phyloP scores from a whole-genome alignment of 2,888 invertebrate genomes.

The Lithophane leautieri region DNA sequence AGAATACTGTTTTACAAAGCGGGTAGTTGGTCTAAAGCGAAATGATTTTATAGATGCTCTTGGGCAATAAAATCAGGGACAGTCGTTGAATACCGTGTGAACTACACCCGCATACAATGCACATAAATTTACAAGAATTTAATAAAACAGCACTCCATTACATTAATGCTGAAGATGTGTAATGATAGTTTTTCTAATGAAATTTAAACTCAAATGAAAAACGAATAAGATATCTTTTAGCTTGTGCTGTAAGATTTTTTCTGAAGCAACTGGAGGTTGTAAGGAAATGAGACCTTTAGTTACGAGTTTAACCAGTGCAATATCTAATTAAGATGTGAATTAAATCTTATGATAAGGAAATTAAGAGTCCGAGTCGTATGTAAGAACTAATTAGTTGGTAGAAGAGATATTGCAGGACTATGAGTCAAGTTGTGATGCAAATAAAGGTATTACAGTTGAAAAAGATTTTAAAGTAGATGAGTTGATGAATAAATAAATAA shows the following conservation, averaged over 20 bases:
- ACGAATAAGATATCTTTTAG: slow-evolving; percentile 43
- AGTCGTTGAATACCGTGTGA: slow-evolving; percentile 67
- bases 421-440: background rate
- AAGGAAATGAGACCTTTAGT: slow-evolving; percentile 63
- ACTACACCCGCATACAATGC: slow-evolving; percentile 63
- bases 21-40: slow-evolving; percentile 38
- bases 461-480: background rate
- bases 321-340: slow-evolving; percentile 55
- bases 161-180: slow-evolving; percentile 61
- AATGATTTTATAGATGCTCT: slow-evolving; percentile 48
- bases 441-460: background rate
- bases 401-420: slow-evolving; percentile 19
- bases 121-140: slow-evolving; percentile 67
- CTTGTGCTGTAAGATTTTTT: slow-evolving; percentile 30
- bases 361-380: slow-evolving; percentile 8
- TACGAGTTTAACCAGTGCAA: slow-evolving; percentile 52
- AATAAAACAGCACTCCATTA: slow-evolving; percentile 73
- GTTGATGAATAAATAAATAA: slow-evolving; percentile 7
- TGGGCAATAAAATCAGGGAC: slow-evolving; percentile 52
- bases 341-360: slow-evolving; percentile 55
- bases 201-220: slow-evolving; percentile 48
- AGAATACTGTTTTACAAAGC: slow-evolving; percentile 19
- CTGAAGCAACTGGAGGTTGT: slow-evolving; percentile 48
- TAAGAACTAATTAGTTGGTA: slow-evolving; percentile 30
- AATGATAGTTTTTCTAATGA: slow-evolving; percentile 22